A percentile compares a stretch with the other conserved stretches of the same genome.
Evolutionary conservation across 2,797 vertebrate genomes (phyloP).

Genomic region (Aratinga solstitialis): DNA sequence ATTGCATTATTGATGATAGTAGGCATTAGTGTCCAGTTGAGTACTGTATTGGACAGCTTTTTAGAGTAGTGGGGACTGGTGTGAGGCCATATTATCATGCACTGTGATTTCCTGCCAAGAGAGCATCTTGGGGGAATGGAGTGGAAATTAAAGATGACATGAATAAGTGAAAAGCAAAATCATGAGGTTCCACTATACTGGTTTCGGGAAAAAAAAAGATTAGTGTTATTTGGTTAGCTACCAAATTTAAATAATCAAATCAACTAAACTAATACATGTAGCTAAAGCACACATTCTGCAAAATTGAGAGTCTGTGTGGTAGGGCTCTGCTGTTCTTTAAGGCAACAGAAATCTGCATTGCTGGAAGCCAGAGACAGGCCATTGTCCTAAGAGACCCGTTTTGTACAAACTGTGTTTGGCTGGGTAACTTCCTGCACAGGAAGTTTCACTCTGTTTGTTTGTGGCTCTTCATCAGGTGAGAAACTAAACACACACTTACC

Average conservation of each 20-base stretch:
- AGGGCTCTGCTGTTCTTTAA: neutral
- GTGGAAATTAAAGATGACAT: neutral
- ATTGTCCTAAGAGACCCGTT: neutral
- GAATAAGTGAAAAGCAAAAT: neutral
- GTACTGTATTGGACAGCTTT: neutral
- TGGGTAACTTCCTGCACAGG: neutral
- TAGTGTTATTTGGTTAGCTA: slow-evolving; percentile 46
- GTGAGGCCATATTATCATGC: neutral
- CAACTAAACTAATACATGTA: slow-evolving; percentile 38
- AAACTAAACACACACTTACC: neutral
- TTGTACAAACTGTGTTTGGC: neutral
- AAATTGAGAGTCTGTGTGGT: neutral
- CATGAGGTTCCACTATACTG: slow-evolving; percentile 3
- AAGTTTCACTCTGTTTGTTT: neutral
- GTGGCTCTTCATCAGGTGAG: neutral
- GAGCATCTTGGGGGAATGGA: neutral
- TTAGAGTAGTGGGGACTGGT: neutral
- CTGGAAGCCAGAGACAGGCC: slow-evolving; percentile 14
- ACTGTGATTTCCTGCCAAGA: neutral
- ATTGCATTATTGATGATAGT: neutral
- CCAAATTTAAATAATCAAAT: slow-evolving; percentile 54
- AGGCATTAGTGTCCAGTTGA: neutral
- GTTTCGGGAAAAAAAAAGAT: neutral
- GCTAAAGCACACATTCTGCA: neutral
- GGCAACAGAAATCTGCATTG: neutral